phyloP scores from a whole-genome alignment of 1,140 invertebrate species.

The Zaprionus camerounensis region DNA sequence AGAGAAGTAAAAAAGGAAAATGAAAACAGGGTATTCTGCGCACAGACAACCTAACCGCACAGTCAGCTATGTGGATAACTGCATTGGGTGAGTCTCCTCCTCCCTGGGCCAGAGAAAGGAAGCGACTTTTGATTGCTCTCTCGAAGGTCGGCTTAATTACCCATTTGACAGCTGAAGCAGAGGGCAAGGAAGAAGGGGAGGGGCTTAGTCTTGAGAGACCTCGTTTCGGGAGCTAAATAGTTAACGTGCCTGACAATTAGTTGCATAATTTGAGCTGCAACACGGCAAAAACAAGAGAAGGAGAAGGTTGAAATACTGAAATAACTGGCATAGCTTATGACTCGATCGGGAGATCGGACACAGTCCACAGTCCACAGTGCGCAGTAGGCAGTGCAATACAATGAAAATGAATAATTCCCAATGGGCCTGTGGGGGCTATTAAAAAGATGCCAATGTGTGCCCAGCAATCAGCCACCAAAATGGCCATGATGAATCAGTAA shows the following conservation, averaged over 20 bases:
- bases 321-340: conserved; percentile 71
- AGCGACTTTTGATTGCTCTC: conserved; percentile 36
- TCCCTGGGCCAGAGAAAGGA: background rate
- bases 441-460: conserved; percentile 75
- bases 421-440: conserved; percentile 70
- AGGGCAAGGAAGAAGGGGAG: background rate
- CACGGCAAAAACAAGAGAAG: conserved; percentile 7
- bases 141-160: conserved; percentile 73
- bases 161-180: conserved; percentile 71
- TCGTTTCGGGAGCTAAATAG: conserved; percentile 61
- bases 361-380: background rate
- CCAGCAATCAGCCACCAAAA: conserved; percentile 65
- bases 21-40: conserved; percentile 4
- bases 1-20: background rate
- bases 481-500: conserved; percentile 65
- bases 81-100: conserved; percentile 29
- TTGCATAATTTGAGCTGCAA: conserved; percentile 67
- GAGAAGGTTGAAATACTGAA: conserved; percentile 19
- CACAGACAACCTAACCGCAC: conserved; percentile 14
- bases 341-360: conserved; percentile 48
- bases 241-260: conserved; percentile 73
- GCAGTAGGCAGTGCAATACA: conserved; percentile 40
- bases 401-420: conserved; percentile 81
- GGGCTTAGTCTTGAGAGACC: background rate
- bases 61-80: conserved; percentile 44